Evolutionary conservation across 2,888 invertebrate genomes (phyloP).

Genomic region (Amblyteles armatorius): DNA sequence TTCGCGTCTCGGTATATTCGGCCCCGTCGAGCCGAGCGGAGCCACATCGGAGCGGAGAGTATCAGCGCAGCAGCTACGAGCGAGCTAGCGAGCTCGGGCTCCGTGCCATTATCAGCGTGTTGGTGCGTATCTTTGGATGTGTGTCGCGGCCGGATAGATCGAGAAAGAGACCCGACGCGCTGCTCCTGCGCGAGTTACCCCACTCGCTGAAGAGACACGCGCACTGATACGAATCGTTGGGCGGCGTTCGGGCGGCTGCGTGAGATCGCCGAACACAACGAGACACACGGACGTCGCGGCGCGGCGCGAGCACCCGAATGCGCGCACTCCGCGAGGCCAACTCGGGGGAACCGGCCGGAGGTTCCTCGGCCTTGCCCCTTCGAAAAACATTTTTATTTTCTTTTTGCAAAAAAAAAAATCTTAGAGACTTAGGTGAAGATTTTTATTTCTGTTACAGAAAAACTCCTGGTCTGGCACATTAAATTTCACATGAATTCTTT

Average conservation of each 20-base stretch:
- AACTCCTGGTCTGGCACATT: no score
- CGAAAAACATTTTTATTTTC: not conserved
- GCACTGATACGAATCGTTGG: constrained; percentile 59
- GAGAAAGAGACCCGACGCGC: constrained; percentile 20
- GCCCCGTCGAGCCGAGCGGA: constrained; percentile 63
- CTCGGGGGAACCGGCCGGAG: not conserved
- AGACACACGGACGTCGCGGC: not conserved
- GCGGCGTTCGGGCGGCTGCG: constrained; percentile 31
- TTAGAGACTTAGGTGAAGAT: not conserved
- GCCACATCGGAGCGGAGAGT: constrained; percentile 36
- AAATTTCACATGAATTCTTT: no score
- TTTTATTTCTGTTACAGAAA: not conserved
- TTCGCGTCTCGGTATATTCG: constrained; percentile 70
- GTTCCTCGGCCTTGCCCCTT: not conserved
- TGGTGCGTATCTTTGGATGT: not conserved
- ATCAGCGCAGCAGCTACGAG: constrained; percentile 33
- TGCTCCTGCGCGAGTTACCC: constrained; percentile 73
- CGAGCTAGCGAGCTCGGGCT: not conserved
- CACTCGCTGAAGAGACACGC: constrained; percentile 54
- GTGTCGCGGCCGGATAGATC: not conserved
- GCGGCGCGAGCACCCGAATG: not conserved
- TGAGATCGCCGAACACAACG: not conserved
- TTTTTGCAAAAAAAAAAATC: no score
- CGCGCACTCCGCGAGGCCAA: not conserved
- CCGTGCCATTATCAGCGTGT: constrained; percentile 11